Evolutionary conservation across 2,888 invertebrate species (phyloP).

Genomic region (Synergus laeviventris): DNA sequence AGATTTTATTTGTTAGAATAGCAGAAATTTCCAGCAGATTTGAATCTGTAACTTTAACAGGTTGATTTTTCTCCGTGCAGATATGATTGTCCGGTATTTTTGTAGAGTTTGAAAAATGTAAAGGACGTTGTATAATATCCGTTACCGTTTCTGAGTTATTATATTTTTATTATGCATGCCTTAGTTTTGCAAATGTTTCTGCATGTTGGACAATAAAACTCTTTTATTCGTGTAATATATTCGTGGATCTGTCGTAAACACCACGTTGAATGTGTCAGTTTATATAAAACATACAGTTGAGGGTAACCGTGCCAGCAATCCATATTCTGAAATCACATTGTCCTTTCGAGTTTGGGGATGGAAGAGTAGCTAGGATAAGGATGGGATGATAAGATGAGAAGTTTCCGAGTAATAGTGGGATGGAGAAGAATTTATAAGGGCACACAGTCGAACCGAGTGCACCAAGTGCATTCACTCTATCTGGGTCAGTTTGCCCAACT

Average conservation of each 20-base stretch:
- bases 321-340: conserved; percentile 38
- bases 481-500: conserved; percentile 72
- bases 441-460: conserved; percentile 8
- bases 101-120: too few relatives aligned
- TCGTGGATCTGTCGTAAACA: not conserved
- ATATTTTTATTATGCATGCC: not conserved
- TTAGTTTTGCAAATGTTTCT: not conserved
- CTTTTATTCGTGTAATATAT: not conserved
- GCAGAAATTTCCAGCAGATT: too few relatives aligned
- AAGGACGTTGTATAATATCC: not conserved
- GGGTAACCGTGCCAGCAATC: conserved; percentile 6
- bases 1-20: too few relatives aligned
- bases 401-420: conserved; percentile 9
- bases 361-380: conserved; percentile 8
- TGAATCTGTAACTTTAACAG: too few relatives aligned
- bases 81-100: too few relatives aligned
- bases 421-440: conserved; percentile 44
- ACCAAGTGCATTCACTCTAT: conserved; percentile 68
- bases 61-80: too few relatives aligned
- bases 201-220: not conserved
- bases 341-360: conserved; percentile 32
- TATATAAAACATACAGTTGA: not conserved
- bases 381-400: conserved; percentile 13
- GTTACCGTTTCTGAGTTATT: not conserved
- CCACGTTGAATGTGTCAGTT: not conserved